These are phyloP conservation scores for Heliothis peltigera DNA, from an alignment of 2,888 invertebrate species.

Conservation along the genomic window DNA sequence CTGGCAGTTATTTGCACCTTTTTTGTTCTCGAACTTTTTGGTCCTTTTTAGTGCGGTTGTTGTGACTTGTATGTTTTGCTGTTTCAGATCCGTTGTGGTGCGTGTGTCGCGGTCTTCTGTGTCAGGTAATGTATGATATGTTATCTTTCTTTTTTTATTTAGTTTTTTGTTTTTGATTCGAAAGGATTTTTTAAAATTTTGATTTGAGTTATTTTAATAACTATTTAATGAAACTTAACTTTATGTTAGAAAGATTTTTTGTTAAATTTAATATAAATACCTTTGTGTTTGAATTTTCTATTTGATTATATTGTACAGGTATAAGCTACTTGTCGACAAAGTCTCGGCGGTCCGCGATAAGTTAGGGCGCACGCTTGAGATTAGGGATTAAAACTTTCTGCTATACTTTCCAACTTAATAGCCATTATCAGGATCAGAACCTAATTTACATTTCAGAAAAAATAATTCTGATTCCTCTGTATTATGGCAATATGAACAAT, in stretches of 20 bases:
- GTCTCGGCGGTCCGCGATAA: conserved; percentile 14
- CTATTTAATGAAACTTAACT: neutral
- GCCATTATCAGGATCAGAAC: conserved; percentile 19
- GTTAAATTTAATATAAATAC: neutral
- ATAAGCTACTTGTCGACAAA: neutral
- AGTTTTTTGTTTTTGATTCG: conserved; percentile 12
- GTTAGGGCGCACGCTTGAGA: conserved; percentile 16
- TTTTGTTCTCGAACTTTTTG: conserved; percentile 56
- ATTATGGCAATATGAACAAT: too few relatives aligned
- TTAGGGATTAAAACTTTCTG: conserved; percentile 32
- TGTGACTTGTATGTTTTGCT: conserved; percentile 60
- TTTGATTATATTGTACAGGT: neutral
- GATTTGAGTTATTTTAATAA: neutral
- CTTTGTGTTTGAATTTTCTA: neutral
- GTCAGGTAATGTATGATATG: conserved; percentile 72
- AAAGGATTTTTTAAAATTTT: conserved; percentile 17
- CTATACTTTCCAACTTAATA: conserved; percentile 9
- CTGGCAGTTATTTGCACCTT: conserved; percentile 63
- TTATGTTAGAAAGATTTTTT: neutral
- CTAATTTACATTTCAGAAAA: neutral
- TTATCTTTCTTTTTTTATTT: conserved; percentile 37
- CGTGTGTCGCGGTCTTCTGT: conserved; percentile 14
- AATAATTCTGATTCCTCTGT: too few relatives aligned
- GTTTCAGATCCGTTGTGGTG: conserved; percentile 70
- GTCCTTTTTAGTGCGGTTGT: conserved; percentile 46